Base-by-base conservation (phyloP, 2,113 vertebrate genomes). In the Pionites leucogaster region DNA sequence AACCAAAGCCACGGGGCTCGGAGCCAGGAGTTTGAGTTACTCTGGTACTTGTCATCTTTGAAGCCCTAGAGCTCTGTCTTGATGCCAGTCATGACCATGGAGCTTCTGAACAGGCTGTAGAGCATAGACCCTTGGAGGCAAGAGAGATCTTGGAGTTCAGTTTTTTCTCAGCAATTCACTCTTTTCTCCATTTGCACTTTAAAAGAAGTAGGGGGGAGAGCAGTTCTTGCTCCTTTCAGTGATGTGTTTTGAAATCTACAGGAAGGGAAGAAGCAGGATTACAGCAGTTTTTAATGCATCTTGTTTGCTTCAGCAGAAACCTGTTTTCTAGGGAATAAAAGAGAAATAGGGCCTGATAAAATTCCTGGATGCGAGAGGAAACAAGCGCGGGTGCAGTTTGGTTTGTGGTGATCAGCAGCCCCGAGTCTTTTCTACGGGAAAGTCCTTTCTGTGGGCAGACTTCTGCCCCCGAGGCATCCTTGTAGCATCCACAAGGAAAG, bases 61-160 rank as follows among this genome's bases (percentile, higher is more conserved):
- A 95, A 97, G 96, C 88, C 91, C 88, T 91, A 63, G 95, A 93
- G 93, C 95, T 96, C 92, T 80, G 86, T 92, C 95, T 97, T 97
- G 95, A 96, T 93, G 92, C 95, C 91, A 85, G 91, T 95, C 80
- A 16, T 76, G 94, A 88, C 87, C 2, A 0, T 72, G 88, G 84
- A 87, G 91, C 83, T 85, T 68, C 86, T 62, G 83, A 93, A 81
- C 5, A 33, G 80, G n/a, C 82, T 82, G 31, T 65, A 11, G 59
- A 90, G 69, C 85, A 13, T 33, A 63, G 83, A 23, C 74, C 65
- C 83, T 88, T 24, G 83, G 86, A 92, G 83, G 57, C 83, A 74
- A 14, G 60, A 89, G 74, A 65, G 74, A 53, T 23, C 67, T 62
- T 74, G 88, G 74, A 3, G 60, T 93, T 95, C 78, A 71, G 70